These are phyloP conservation scores for Atherinomorus stipes DNA, from an alignment of 2,113 vertebrate genomes.

Conservation along the genomic window DNA sequence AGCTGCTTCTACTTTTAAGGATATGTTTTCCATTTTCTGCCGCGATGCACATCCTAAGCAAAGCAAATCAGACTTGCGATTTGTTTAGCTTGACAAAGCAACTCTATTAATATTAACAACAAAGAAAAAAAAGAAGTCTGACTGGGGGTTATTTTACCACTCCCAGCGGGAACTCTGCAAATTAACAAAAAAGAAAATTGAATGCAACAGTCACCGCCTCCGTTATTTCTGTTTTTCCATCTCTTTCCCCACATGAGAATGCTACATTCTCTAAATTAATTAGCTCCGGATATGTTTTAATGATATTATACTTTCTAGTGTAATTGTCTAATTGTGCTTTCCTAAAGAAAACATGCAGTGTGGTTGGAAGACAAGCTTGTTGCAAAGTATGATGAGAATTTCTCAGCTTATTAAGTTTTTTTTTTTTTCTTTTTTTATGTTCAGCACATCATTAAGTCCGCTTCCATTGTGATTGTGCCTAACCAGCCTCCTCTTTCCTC, in stretches of 20 bases:
- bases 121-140: slow-evolving; percentile 75
- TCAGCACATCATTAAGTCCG: slow-evolving; percentile 78
- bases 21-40: slow-evolving; percentile 63
- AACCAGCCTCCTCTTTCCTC: slow-evolving; percentile 69
- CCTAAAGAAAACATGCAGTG: slow-evolving; percentile 61
- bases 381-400: slow-evolving; percentile 63
- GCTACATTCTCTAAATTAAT: slow-evolving; percentile 81
- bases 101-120: slow-evolving; percentile 81
- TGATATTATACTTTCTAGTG: slow-evolving; percentile 82
- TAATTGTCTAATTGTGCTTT: slow-evolving; percentile 80
- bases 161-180: slow-evolving; percentile 77
- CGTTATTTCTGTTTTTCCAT: slow-evolving; percentile 67
- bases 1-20: slow-evolving; percentile 64
- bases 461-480: slow-evolving; percentile 74
- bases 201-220: slow-evolving; percentile 59
- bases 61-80: slow-evolving; percentile 77
- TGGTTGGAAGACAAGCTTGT: slow-evolving; percentile 74
- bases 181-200: slow-evolving; percentile 77
- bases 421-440: slow-evolving; percentile 57
- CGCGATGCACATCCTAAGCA: slow-evolving; percentile 55
- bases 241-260: slow-evolving; percentile 59
- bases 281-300: slow-evolving; percentile 80
- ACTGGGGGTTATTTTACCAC: slow-evolving; percentile 84
- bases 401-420: slow-evolving; percentile 69
- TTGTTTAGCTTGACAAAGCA: slow-evolving; percentile 72